Percentiles rank a stretch among this genome's conserved stretches.
phyloP scores from a whole-genome alignment of 1,140 invertebrate species.

The Eurosta solidaginis region DNA sequence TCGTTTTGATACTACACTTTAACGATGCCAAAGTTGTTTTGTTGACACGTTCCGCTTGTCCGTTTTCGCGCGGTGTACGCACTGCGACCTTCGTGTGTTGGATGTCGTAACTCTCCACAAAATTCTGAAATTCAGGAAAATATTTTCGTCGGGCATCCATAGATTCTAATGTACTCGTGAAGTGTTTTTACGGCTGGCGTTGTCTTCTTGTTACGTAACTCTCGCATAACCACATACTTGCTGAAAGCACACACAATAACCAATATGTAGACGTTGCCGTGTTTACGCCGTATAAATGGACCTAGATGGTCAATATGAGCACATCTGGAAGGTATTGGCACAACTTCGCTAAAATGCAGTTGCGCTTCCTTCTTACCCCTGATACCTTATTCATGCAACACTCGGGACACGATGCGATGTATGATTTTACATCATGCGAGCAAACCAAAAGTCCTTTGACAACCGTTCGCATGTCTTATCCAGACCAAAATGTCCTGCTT shows the following conservation, averaged over 20 bases:
- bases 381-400: no score
- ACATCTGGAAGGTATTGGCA: slow-evolving; percentile 40
- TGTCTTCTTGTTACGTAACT: slow-evolving; percentile 33
- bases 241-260: slow-evolving; percentile 54
- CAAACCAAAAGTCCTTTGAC: no score
- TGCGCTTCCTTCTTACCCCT: no score
- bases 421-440: no score
- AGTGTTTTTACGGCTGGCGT: slow-evolving; percentile 32
- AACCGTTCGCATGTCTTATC: no score
- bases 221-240: slow-evolving; percentile 23
- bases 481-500: no score
- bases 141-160: neutral
- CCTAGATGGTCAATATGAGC: slow-evolving; percentile 50
- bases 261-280: slow-evolving; percentile 59
- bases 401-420: no score
- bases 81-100: no score
- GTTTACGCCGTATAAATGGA: slow-evolving; percentile 45
- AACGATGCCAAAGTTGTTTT: neutral
- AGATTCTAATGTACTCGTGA: neutral
- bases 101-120: no score
- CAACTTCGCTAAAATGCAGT: slow-evolving; percentile 48
- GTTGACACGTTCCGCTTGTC: no score
- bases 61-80: no score
- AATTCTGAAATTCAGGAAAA: no score
- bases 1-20: neutral